Percentiles rank a stretch among this genome's conserved stretches.
Conservation (phyloP, 2,888 invertebrate species). For the Heliconius sara region DNA sequence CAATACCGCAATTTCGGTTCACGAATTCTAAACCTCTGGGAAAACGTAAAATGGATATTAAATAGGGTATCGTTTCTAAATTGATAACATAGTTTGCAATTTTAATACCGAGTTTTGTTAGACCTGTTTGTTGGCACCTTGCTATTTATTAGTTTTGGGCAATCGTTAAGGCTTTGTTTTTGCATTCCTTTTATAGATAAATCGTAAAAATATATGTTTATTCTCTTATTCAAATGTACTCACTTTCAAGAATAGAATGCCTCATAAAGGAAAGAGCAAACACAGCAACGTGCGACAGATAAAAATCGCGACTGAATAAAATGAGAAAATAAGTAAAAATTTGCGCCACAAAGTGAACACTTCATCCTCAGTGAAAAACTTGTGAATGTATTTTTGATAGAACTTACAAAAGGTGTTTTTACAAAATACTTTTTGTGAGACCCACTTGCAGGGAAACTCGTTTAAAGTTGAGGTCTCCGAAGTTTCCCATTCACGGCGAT, state of each 20-base stretch:
- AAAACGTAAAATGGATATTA: conserved; percentile 79
- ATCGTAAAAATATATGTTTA: background rate
- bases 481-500: conserved; percentile 73
- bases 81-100: conserved; percentile 76
- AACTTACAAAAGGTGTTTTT: conserved; percentile 55
- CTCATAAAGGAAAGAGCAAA: conserved; percentile 13
- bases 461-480: conserved; percentile 72
- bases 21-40: conserved; percentile 74
- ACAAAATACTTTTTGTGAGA: conserved; percentile 64
- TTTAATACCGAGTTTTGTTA: conserved; percentile 43
- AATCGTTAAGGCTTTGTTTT: background rate
- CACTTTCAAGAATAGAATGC: background rate
- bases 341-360: conserved; percentile 38
- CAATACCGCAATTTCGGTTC: conserved; percentile 77
- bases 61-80: conserved; percentile 66
- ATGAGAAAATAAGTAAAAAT: conserved; percentile 31
- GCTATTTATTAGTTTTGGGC: conserved; percentile 4
- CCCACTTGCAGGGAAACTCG: conserved; percentile 63
- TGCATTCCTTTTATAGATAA: background rate
- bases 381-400: conserved; percentile 47
- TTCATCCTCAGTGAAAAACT: conserved; percentile 44
- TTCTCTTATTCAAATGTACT: background rate
- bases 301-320: conserved; percentile 26
- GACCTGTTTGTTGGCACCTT: conserved; percentile 37
- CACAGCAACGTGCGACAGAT: conserved; percentile 21